Conservation (phyloP, 2,113 vertebrate genomes). For the Zapornia atra region DNA sequence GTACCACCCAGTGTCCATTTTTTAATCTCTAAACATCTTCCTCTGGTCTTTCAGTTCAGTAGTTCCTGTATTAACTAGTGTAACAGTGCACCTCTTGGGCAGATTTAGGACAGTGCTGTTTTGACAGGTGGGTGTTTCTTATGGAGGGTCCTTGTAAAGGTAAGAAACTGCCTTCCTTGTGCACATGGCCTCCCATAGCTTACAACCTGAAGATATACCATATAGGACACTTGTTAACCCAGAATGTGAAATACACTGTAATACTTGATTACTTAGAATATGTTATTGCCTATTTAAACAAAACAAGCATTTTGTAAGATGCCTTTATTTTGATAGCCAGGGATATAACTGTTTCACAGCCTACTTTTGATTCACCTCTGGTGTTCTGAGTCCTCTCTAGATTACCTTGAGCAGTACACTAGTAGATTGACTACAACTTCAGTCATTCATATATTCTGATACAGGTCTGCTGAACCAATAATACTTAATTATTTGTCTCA, state of each 20-base stretch:
- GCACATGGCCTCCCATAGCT: background rate
- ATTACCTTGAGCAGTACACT: background rate
- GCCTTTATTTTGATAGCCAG: background rate
- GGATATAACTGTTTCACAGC: background rate
- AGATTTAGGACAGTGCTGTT: background rate
- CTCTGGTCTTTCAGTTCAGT: background rate
- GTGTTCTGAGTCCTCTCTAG: background rate
- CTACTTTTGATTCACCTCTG: background rate
- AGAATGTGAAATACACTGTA: background rate
- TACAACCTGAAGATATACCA: background rate
- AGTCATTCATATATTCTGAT: background rate
- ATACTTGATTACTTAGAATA: background rate
- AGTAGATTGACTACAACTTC: background rate
- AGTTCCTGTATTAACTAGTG: background rate
- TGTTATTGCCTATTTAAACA: background rate
- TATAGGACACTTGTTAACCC: background rate
- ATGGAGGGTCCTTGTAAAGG: background rate
- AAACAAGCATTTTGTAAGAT: background rate
- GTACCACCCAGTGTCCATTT: background rate
- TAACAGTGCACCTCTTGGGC: background rate
- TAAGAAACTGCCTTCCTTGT: background rate
- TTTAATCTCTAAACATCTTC: background rate
- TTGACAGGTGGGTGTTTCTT: background rate
- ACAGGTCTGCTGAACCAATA: background rate
- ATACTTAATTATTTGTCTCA: background rate